Percentiles rank a stretch among this genome's conserved stretches.
Conservation (phyloP, 2,888 invertebrate genomes). For the Pandemis corylana region DNA sequence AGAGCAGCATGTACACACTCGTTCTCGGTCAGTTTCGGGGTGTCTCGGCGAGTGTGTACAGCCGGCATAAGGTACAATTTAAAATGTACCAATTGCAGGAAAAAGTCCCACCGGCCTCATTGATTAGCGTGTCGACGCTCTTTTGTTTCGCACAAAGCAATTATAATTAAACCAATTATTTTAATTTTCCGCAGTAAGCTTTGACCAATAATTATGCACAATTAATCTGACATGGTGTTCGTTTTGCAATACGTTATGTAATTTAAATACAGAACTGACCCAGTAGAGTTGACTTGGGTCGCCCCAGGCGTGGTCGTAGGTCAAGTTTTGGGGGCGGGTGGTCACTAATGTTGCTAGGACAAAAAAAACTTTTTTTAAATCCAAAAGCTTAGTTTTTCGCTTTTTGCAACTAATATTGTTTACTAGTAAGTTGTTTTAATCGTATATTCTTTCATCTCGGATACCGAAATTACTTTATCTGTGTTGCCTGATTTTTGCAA, state of each 20-base stretch:
- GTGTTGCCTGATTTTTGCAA: too few relatives aligned
- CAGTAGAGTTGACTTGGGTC: neutral
- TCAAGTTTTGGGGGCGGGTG: too few relatives aligned
- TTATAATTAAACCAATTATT: slow-evolving; percentile 24
- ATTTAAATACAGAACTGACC: neutral
- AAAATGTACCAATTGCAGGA: neutral
- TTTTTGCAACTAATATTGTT: too few relatives aligned
- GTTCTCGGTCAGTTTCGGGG: too few relatives aligned
- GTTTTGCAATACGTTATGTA: slow-evolving; percentile 25
- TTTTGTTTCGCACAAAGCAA: slow-evolving; percentile 21
- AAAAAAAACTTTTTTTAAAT: too few relatives aligned
- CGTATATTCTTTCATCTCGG: too few relatives aligned
- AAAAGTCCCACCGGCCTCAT: neutral
- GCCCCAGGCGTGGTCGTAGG: neutral
- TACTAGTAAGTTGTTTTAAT: too few relatives aligned
- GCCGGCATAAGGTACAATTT: neutral
- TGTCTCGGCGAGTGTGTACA: too few relatives aligned
- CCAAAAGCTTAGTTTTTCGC: too few relatives aligned
- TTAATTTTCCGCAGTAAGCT: slow-evolving; percentile 16
- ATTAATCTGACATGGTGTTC: slow-evolving; percentile 27
- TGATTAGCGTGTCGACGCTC: slow-evolving; percentile 12
- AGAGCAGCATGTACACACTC: too few relatives aligned
- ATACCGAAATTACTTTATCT: too few relatives aligned
- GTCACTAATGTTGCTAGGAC: too few relatives aligned
- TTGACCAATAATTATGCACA: slow-evolving; percentile 32